phyloP scores from a whole-genome alignment of 2,113 vertebrate genomes.

The Xiphophorus couchianus region DNA sequence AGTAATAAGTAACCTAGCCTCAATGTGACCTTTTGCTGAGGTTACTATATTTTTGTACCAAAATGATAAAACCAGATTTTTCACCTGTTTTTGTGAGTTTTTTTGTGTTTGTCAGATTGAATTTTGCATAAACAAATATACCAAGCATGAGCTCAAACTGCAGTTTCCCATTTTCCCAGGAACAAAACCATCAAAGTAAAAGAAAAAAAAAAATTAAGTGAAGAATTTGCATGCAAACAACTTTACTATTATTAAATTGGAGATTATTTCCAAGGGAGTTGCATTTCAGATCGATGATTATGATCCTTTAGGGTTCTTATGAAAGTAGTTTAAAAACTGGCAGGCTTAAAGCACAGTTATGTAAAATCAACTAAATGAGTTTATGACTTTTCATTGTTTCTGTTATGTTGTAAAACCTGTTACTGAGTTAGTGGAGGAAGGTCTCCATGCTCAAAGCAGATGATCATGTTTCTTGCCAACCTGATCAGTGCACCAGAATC shows the following conservation, averaged over 20 bases:
- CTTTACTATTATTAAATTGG: too few relatives aligned
- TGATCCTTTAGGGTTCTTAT: background rate
- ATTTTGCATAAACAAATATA: too few relatives aligned
- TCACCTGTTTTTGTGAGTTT: background rate
- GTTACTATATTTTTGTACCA: background rate
- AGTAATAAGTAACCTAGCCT: too few relatives aligned
- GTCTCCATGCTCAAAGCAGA: background rate
- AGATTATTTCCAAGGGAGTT: too few relatives aligned
- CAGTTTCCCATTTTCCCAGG: too few relatives aligned
- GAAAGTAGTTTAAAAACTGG: conserved; percentile 1
- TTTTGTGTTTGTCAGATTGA: too few relatives aligned
- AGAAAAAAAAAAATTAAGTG: too few relatives aligned
- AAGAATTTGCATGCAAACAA: too few relatives aligned
- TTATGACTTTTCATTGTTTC: conserved; percentile 12
- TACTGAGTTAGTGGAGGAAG: background rate
- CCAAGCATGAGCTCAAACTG: too few relatives aligned
- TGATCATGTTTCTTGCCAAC: conserved; percentile 69
- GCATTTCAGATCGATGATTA: background rate
- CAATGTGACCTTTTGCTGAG: too few relatives aligned
- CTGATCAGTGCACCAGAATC: conserved; percentile 99
- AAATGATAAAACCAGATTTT: background rate
- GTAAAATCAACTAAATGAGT: conserved; percentile 13
- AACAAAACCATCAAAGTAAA: too few relatives aligned
- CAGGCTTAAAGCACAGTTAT: conserved; percentile 21
- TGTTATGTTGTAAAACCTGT: background rate